Conservation (phyloP, 2,888 invertebrate species). For the Drosophila nr. perissopoda region DNA sequence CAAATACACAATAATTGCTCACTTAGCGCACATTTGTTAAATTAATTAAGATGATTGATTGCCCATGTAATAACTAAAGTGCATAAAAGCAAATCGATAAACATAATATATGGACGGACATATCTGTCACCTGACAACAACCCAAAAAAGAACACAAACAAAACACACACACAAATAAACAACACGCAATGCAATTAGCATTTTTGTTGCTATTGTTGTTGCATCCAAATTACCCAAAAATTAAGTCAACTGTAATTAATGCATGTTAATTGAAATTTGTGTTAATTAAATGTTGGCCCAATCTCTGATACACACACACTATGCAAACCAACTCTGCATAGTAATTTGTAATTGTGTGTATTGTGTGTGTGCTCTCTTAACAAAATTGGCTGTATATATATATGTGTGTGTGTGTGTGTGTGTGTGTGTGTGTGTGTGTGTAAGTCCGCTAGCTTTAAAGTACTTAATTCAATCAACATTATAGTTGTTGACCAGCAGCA, state of each 20-base stretch:
- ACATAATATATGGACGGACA: slow-evolving; percentile 5
- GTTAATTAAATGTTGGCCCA: slow-evolving; percentile 80
- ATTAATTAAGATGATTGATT: slow-evolving; percentile 27
- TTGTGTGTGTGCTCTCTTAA: neutral
- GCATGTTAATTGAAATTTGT: slow-evolving; percentile 80
- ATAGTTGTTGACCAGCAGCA: slow-evolving; percentile 58
- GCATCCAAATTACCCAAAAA: slow-evolving; percentile 59
- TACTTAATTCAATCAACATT: slow-evolving; percentile 67
- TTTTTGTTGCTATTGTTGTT: slow-evolving; percentile 26
- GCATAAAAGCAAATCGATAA: neutral
- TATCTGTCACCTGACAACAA: slow-evolving; percentile 32
- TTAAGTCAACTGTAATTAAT: slow-evolving; percentile 76
- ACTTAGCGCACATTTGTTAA: slow-evolving; percentile 1
- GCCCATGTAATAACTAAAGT: neutral
- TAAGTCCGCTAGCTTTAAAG: slow-evolving; percentile 44
- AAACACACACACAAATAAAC: slow-evolving; percentile 5
- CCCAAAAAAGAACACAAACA: neutral
- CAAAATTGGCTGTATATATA: slow-evolving; percentile 10
- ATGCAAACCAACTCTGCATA: slow-evolving; percentile 1
- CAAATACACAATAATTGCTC: neutral
- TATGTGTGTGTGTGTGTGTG: neutral
- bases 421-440: slow-evolving; percentile 1
- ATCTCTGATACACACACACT: slow-evolving; percentile 3
- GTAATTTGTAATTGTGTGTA: neutral
- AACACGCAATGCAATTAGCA: slow-evolving; percentile 45